Conservation (phyloP, 2,113 vertebrate genomes). For the Cygnus atratus region DNA sequence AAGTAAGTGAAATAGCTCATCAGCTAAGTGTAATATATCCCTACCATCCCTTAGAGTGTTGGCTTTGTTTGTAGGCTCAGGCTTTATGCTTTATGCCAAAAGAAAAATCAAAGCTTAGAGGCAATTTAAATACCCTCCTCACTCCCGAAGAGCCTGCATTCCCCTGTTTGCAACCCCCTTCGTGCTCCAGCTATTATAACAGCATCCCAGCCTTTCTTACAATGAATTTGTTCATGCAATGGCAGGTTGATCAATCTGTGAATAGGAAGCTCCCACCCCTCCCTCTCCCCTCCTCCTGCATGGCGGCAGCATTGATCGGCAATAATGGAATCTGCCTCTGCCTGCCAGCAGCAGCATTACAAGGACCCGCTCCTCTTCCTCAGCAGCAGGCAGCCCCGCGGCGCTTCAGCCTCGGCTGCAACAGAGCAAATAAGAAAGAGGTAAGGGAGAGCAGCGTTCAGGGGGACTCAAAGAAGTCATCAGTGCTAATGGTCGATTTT, state of each 20-base stretch:
- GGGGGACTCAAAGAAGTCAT: neutral
- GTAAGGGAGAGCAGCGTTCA: neutral
- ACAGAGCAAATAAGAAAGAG: neutral
- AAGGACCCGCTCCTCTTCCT: slow-evolving; percentile 67
- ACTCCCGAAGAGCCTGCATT: slow-evolving; percentile 23
- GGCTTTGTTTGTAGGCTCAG: slow-evolving; percentile 67
- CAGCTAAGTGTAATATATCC: slow-evolving; percentile 61
- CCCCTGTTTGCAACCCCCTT: slow-evolving; percentile 59
- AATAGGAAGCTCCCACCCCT: slow-evolving; percentile 80
- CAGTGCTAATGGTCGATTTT: neutral
- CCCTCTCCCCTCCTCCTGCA: slow-evolving; percentile 71
- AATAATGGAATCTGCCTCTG: slow-evolving; percentile 79
- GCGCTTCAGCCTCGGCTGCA: slow-evolving; percentile 24
- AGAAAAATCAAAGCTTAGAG: slow-evolving; percentile 58
- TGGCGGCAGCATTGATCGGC: slow-evolving; percentile 82
- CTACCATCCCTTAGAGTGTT: slow-evolving; percentile 49
- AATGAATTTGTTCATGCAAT: slow-evolving; percentile 75
- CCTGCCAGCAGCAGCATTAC: slow-evolving; percentile 77
- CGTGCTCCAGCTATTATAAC: slow-evolving; percentile 67
- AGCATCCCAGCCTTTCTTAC: slow-evolving; percentile 72
- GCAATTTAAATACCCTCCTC: slow-evolving; percentile 61
- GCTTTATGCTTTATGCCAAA: slow-evolving; percentile 49
- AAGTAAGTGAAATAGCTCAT: slow-evolving; percentile 64
- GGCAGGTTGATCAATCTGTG: slow-evolving; percentile 84
- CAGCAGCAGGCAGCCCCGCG: slow-evolving; percentile 56